Conservation (phyloP, 2,888 invertebrate species). For the Eupsilia transversa region DNA sequence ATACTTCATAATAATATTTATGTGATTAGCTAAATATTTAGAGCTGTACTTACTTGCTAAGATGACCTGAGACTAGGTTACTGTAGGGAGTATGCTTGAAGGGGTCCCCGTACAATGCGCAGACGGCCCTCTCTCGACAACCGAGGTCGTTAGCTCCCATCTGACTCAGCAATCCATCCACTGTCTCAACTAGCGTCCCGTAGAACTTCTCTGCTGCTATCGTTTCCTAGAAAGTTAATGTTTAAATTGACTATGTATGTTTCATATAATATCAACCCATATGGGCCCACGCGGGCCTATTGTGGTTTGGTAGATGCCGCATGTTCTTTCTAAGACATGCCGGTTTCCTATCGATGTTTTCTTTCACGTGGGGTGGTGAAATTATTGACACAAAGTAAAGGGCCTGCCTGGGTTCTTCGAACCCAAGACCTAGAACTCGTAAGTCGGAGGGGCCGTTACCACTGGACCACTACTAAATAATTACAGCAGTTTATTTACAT, state of each 20-base stretch:
- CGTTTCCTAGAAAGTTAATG: constrained; percentile 79
- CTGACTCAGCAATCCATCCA: constrained; percentile 93
- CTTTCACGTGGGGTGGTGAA: too few relatives aligned
- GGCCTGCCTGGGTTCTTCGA: too few relatives aligned
- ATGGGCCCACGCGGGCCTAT: too few relatives aligned
- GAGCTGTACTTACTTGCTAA: constrained; percentile 94
- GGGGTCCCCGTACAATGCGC: constrained; percentile 96
- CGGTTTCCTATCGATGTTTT: not conserved
- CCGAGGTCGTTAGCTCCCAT: constrained; percentile 93
- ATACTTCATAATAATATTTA: not conserved
- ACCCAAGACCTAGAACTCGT: too few relatives aligned
- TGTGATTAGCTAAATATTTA: not conserved
- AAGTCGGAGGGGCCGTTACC: too few relatives aligned
- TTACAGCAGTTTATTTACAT: too few relatives aligned
- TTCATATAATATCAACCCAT: not conserved
- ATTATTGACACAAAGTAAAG: too few relatives aligned
- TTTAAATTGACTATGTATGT: not conserved
- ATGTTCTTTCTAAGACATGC: too few relatives aligned
- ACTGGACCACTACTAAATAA: too few relatives aligned
- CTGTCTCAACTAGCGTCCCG: constrained; percentile 94
- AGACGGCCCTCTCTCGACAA: constrained; percentile 95
- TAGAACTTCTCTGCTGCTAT: constrained; percentile 92
- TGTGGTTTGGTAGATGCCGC: too few relatives aligned
- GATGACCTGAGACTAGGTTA: constrained; percentile 95
- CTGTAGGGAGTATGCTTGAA: constrained; percentile 95